These are phyloP conservation scores for Diachasma alloeum DNA, from an alignment of 1,140 invertebrate species.

Conservation along the genomic window DNA sequence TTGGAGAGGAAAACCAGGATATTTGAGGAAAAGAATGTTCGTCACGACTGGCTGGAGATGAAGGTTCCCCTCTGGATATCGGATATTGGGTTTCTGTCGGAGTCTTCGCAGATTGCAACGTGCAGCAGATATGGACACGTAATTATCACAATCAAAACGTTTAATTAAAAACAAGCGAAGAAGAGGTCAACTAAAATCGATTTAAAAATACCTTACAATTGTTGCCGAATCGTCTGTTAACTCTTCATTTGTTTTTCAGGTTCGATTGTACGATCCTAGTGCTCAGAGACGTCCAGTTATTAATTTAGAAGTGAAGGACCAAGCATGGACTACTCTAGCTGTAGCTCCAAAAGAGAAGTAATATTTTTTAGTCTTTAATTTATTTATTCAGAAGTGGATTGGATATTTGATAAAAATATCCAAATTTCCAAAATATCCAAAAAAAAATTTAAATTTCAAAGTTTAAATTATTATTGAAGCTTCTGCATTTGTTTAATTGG, in stretches of 20 bases:
- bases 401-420: too few relatives aligned
- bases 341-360: slow-evolving; percentile 56
- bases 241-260: slow-evolving; percentile 40
- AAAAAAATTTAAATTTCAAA: too few relatives aligned
- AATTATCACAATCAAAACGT: slow-evolving; percentile 15
- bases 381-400: too few relatives aligned
- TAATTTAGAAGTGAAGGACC: slow-evolving; percentile 56
- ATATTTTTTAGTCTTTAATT: not conserved
- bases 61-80: slow-evolving; percentile 74
- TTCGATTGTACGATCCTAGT: slow-evolving; percentile 65
- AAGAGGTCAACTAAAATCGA: not conserved
- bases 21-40: slow-evolving; percentile 79
- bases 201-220: too few relatives aligned
- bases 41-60: slow-evolving; percentile 73
- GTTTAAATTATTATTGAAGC: too few relatives aligned
- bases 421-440: too few relatives aligned
- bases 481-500: too few relatives aligned
- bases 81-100: slow-evolving; percentile 70
- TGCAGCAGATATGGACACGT: slow-evolving; percentile 58
- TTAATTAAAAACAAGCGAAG: too few relatives aligned
- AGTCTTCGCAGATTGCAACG: slow-evolving; percentile 50
- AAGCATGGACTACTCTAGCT: slow-evolving; percentile 51
- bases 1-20: slow-evolving; percentile 62
- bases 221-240: too few relatives aligned
- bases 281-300: slow-evolving; percentile 65